Conservation (phyloP, 2,113 vertebrate species). For the Melozone crissalis region DNA sequence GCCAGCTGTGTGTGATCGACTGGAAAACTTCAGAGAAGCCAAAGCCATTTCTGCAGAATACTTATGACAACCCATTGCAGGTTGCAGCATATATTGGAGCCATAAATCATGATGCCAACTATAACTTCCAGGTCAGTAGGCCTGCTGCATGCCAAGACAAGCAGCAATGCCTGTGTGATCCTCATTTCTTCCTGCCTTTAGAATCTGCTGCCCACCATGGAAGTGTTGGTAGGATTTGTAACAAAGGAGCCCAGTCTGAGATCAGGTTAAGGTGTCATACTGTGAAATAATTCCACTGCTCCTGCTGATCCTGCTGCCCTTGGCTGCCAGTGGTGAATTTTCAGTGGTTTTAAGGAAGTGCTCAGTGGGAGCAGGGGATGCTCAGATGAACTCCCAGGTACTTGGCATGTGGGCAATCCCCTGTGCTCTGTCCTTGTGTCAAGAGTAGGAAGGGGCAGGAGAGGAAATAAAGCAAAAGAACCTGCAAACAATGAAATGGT, state of each 20-base stretch:
- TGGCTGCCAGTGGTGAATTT: background rate
- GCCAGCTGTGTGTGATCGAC: slow-evolving; percentile 89
- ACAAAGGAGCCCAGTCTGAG: background rate
- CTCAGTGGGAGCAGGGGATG: background rate
- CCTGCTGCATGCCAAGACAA: background rate
- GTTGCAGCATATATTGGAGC: slow-evolving; percentile 93
- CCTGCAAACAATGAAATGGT: background rate
- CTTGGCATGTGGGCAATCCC: background rate
- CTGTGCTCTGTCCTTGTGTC: background rate
- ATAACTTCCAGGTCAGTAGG: slow-evolving; percentile 88
- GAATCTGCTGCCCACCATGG: background rate
- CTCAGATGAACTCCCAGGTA: background rate
- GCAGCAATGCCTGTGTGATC: background rate
- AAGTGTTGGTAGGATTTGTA: background rate
- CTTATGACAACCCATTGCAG: slow-evolving; percentile 93
- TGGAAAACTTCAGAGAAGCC: slow-evolving; percentile 97
- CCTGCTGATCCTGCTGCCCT: background rate
- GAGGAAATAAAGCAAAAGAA: background rate
- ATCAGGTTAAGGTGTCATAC: background rate
- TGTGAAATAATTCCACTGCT: background rate
- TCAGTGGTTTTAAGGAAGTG: background rate
- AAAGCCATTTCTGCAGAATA: slow-evolving; percentile 87
- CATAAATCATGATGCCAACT: slow-evolving; percentile 88
- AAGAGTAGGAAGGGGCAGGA: background rate
- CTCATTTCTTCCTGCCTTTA: background rate